Conservation (phyloP, 2,113 vertebrate species). For the Neomonachus schauinslandi region DNA sequence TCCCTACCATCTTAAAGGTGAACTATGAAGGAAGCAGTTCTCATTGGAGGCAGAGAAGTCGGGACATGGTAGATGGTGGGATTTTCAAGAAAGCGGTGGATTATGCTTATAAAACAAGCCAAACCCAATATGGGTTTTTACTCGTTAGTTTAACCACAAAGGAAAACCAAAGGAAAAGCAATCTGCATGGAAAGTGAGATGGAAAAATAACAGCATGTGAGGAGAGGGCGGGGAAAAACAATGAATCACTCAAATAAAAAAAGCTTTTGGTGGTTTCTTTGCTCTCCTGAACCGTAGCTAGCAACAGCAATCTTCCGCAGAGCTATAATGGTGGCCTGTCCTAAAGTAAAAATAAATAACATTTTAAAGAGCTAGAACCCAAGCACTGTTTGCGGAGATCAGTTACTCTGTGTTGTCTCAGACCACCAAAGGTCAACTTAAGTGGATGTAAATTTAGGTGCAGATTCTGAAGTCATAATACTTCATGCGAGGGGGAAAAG, state of each 20-base stretch:
- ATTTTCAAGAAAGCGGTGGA: constrained; percentile 30
- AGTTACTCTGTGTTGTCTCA: background rate
- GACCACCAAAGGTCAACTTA: background rate
- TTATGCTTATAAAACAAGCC: background rate
- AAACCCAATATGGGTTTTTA: constrained; percentile 52
- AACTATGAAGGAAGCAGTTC: background rate
- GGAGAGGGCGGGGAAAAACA: background rate
- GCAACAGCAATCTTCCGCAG: background rate
- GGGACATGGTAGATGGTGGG: background rate
- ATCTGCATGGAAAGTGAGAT: background rate
- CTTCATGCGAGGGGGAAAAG: background rate
- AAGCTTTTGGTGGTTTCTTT: constrained; percentile 8
- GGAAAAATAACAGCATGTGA: constrained; percentile 24
- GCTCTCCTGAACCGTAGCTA: constrained; percentile 30
- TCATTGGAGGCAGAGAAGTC: background rate
- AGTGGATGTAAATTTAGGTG: background rate
- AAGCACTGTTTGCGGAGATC: background rate
- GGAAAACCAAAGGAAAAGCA: constrained; percentile 22
- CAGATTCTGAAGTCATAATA: background rate
- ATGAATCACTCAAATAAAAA: background rate
- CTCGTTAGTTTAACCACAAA: background rate
- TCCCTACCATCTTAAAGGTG: background rate
- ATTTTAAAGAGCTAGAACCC: background rate
- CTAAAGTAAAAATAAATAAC: constrained; percentile 22
- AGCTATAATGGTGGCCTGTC: background rate